phyloP scores from a whole-genome alignment of 2,113 vertebrate genomes.

The Amphilophus citrinellus region DNA sequence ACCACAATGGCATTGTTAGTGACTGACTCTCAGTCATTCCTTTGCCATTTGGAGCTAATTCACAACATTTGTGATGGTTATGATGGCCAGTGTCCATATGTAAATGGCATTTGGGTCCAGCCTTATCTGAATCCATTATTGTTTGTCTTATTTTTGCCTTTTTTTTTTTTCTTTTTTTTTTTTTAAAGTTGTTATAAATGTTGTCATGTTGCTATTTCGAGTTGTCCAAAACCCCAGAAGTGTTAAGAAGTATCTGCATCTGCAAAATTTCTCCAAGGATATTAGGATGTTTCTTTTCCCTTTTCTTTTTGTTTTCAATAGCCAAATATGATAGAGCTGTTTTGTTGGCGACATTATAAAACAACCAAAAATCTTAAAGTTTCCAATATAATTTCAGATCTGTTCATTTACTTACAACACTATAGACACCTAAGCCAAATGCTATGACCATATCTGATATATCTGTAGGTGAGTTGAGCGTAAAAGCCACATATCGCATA shows the following conservation, averaged over 20 bases:
- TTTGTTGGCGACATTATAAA: slow-evolving; percentile 38
- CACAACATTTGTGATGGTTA: slow-evolving; percentile 78
- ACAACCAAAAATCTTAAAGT: slow-evolving; percentile 9
- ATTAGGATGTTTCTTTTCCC: background rate
- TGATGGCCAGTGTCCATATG: slow-evolving; percentile 62
- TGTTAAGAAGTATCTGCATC: slow-evolving; percentile 16
- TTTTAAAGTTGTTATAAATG: slow-evolving; percentile 23
- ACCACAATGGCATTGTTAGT: slow-evolving; percentile 59
- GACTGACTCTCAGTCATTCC: slow-evolving; percentile 60
- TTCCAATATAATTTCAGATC: background rate
- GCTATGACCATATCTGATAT: background rate
- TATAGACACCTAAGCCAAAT: slow-evolving; percentile 20
- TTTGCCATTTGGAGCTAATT: slow-evolving; percentile 72
- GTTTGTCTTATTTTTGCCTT: slow-evolving; percentile 69
- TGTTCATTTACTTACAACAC: slow-evolving; percentile 6
- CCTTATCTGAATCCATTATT: slow-evolving; percentile 68
- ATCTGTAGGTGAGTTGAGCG: slow-evolving; percentile 17
- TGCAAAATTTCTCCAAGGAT: slow-evolving; percentile 20
- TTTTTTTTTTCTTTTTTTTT: slow-evolving; percentile 1
- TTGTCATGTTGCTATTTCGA: slow-evolving; percentile 47
- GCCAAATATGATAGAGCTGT: slow-evolving; percentile 80
- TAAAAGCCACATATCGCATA: slow-evolving; percentile 75
- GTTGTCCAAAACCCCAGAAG: slow-evolving; percentile 47
- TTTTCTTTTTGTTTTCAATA: background rate
- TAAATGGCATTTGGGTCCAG: slow-evolving; percentile 64